Conservation (phyloP, 2,113 vertebrate species). For the Ariopsis seemanni region DNA sequence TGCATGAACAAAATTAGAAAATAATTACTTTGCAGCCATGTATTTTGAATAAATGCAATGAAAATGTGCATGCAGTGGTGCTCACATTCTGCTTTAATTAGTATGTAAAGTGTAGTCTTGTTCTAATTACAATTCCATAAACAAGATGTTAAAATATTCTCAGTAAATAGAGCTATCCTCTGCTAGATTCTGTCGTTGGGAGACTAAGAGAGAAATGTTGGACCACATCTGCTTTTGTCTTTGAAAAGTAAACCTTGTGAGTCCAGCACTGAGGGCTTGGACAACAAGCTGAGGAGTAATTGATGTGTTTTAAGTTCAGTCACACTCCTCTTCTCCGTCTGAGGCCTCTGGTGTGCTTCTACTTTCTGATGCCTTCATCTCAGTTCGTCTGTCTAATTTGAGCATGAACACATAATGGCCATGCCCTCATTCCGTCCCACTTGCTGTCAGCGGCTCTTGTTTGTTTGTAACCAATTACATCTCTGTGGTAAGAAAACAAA, state of each 20-base stretch:
- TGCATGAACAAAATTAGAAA: neutral
- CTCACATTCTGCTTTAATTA: neutral
- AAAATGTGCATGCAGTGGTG: neutral
- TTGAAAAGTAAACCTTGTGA: slow-evolving; percentile 30
- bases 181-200: neutral
- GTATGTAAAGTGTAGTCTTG: neutral
- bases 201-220: neutral
- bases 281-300: slow-evolving; percentile 43
- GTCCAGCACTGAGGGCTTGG: slow-evolving; percentile 2
- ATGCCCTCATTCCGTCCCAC: slow-evolving; percentile 35
- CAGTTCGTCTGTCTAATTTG: slow-evolving; percentile 35
- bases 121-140: neutral
- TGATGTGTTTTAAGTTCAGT: slow-evolving; percentile 49
- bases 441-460: slow-evolving; percentile 24
- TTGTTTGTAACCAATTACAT: slow-evolving; percentile 46
- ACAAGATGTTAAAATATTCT: neutral
- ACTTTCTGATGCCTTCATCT: slow-evolving; percentile 36
- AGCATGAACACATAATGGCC: slow-evolving; percentile 33
- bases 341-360: slow-evolving; percentile 30
- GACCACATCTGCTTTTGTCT: slow-evolving; percentile 19
- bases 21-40: neutral
- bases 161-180: neutral
- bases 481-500: slow-evolving; percentile 44
- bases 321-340: slow-evolving; percentile 39
- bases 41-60: neutral